Conservation (phyloP, 2,113 vertebrate species). For the Oplegnathus fasciatus region DNA sequence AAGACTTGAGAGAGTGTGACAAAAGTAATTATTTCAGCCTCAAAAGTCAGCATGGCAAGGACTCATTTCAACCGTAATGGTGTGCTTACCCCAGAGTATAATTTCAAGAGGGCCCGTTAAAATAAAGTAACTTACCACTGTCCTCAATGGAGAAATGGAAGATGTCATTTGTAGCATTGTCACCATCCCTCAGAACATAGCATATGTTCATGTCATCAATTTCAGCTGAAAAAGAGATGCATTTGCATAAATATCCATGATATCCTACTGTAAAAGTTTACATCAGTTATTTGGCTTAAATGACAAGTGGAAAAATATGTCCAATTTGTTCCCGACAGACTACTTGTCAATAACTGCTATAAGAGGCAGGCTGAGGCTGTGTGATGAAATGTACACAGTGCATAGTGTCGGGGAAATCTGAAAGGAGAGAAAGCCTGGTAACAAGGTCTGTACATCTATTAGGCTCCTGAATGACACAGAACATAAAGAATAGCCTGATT, state of each 20-base stretch:
- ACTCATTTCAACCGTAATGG: background rate
- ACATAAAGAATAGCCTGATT: constrained; percentile 47
- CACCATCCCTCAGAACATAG: constrained; percentile 85
- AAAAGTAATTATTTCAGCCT: constrained; percentile 15
- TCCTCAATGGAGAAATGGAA: constrained; percentile 91
- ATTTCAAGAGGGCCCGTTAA: constrained; percentile 9
- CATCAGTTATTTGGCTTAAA: constrained; percentile 12
- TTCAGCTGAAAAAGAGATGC: constrained; percentile 81
- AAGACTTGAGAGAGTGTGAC: background rate
- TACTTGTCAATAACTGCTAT: constrained; percentile 19
- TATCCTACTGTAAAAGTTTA: background rate
- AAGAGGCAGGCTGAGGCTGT: constrained; percentile 9
- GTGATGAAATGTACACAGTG: constrained; percentile 32
- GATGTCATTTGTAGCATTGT: constrained; percentile 85
- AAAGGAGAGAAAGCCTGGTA: constrained; percentile 23
- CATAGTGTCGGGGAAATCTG: constrained; percentile 10
- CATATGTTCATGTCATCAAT: constrained; percentile 89
- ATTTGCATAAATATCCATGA: constrained; percentile 29
- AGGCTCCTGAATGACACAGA: constrained; percentile 47
- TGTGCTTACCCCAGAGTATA: background rate
- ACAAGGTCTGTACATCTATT: constrained; percentile 36
- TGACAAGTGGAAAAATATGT: constrained; percentile 2
- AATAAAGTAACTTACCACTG: constrained; percentile 81
- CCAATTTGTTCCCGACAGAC: constrained; percentile 9
- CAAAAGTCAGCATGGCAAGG: background rate